Percentiles rank a stretch among this genome's conserved stretches.
Conservation (phyloP, 2,113 vertebrate species). For the Cyrtonyx montezumae region DNA sequence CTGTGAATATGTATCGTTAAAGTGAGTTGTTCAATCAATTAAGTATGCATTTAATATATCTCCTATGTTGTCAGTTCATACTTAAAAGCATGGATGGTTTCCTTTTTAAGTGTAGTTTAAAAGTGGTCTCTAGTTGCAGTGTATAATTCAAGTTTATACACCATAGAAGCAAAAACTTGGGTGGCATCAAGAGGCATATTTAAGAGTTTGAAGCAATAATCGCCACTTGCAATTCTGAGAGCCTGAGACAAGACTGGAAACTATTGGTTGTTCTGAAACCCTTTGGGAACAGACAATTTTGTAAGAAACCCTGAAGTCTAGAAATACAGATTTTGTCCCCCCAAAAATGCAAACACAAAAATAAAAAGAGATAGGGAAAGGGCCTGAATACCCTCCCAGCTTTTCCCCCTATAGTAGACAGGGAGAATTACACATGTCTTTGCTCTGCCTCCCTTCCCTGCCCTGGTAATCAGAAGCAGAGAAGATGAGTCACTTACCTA, state of each 20-base stretch:
- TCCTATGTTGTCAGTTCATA: neutral
- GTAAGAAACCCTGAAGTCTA: neutral
- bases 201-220: neutral
- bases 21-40: neutral
- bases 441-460: neutral
- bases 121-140: neutral
- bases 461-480: neutral
- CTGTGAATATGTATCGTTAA: neutral
- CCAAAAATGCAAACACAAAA: neutral
- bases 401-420: neutral
- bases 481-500: neutral
- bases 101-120: neutral
- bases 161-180: neutral
- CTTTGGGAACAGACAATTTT: neutral
- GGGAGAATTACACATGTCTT: neutral
- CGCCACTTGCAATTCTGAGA: neutral
- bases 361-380: neutral
- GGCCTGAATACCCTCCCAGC: neutral
- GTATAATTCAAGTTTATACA: neutral
- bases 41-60: neutral
- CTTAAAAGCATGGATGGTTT: neutral
- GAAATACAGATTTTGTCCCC: neutral
- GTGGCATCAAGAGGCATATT: neutral
- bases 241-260: neutral
- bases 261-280: accelerated